A percentile compares a stretch with the other conserved stretches of the same genome.
These are phyloP conservation scores for Diachasmimorpha longicaudata DNA, from an alignment of 1,140 invertebrate genomes.

Conservation along the genomic window DNA sequence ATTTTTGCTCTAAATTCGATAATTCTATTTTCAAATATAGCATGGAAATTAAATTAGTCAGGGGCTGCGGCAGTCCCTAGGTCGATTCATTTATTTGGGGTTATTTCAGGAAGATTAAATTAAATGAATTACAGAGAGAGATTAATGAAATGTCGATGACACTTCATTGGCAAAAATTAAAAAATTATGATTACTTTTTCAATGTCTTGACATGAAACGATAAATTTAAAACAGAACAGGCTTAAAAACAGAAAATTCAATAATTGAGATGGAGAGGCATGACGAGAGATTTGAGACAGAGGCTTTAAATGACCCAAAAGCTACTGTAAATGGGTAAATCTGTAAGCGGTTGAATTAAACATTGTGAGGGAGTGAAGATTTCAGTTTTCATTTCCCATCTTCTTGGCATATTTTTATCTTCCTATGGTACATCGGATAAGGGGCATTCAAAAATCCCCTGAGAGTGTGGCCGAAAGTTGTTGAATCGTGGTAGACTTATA, in stretches of 20 bases:
- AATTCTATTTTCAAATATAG: not conserved
- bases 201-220: no score
- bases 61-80: no score
- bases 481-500: no score
- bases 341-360: not conserved
- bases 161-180: no score
- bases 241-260: not conserved
- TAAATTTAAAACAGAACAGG: no score
- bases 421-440: not conserved
- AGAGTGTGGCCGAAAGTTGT: no score
- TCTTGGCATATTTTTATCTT: conserved; percentile 13
- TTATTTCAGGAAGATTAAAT: no score
- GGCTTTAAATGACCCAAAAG: not conserved
- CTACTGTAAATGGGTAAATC: not conserved
- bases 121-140: no score
- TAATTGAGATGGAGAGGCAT: not conserved
- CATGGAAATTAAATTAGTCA: not conserved
- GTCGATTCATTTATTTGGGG: no score
- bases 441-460: no score
- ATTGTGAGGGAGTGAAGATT: conserved; percentile 5
- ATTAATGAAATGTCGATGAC: no score
- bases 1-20: not conserved
- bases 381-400: not conserved
- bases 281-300: not conserved
- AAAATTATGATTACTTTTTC: no score